A percentile compares a stretch with the other conserved stretches of the same genome.
Conservation (phyloP, 2,888 invertebrate genomes). For the Drosophila putrida region DNA sequence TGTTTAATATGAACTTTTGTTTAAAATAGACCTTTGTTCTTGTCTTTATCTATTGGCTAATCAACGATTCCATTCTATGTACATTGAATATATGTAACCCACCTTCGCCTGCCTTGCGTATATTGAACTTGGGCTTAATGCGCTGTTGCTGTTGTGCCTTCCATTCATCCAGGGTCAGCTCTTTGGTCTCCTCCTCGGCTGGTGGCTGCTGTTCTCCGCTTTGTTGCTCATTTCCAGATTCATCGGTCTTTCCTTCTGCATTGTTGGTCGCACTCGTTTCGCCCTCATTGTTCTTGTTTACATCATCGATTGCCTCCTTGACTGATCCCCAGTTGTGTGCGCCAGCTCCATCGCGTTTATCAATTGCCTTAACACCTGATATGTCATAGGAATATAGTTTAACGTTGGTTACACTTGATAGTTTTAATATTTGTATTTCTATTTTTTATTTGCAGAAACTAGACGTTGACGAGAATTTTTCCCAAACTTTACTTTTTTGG, state of each 20-base stretch:
- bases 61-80: not conserved
- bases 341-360: conserved; percentile 97
- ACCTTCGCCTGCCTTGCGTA: conserved; percentile 97
- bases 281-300: conserved; percentile 76
- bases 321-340: conserved; percentile 98
- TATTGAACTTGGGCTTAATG: conserved; percentile 94
- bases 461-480: not conserved
- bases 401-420: too few species aligned
- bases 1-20: too few species aligned
- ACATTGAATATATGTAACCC: conserved; percentile 1
- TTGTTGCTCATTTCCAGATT: conserved; percentile 84
- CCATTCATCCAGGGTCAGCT: conserved; percentile 98
- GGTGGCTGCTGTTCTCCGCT: conserved; percentile 86
- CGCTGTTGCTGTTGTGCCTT: conserved; percentile 94
- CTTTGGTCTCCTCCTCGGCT: conserved; percentile 91
- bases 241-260: conserved; percentile 82
- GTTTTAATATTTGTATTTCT: not conserved
- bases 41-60: not conserved
- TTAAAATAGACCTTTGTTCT: too few species aligned
- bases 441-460: conserved; percentile 15
- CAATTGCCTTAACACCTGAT: conserved; percentile 92
- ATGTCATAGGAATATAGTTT: not conserved
- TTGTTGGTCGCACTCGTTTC: conserved; percentile 74
- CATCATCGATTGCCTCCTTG: conserved; percentile 93
- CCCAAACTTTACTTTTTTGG: conserved; percentile 2